Base-by-base conservation (phyloP, 2,797 vertebrate genomes). In the Limnodromus scolopaceus region DNA sequence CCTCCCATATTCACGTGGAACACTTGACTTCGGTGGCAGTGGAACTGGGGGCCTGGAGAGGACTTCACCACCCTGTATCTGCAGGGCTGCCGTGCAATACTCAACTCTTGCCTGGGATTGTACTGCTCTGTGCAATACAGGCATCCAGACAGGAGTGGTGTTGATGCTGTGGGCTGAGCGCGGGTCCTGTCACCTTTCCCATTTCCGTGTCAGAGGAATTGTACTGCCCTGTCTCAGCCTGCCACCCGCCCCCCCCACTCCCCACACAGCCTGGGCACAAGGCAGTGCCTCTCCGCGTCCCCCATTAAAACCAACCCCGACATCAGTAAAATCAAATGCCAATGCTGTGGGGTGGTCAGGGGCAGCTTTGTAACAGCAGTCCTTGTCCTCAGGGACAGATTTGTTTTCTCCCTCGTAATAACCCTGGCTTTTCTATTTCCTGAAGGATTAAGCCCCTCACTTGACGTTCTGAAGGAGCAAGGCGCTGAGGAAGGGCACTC, bases 1-100 rank as follows among this genome's bases (percentile, higher is more conserved):
- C 0, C 0, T 66, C 60, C 38, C 6, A 2, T 28, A 30, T 28
- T 90, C 39, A 36, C 24, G 28, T 0, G 0, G 14, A n/a, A 38
- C 6, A 3, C 38, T 57, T 58, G 48, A 51, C 10, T 66, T 89
- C 18, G 10, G 17, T 34, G 48, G 22, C 2, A 7, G 20, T 58
- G 43, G 60, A 66, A 28, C 0, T 41, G 32, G 14, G 32, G 25
- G 7, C 17, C 76, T 55, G 65, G 45, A 65, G 69, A 60, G 36
- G 32, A 75, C 38, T 71, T 71, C 11, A 27, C 41, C 53, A 53
- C 13, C 16, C 17, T 54, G 27, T 3, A 24, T 9, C 41, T 70
- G 58, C n/a, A 45, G 43, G 28, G 30, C 8, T 86, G 32, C 43
- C 16, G 7, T 9, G 32, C 80, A 20, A 64, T n/a, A 5, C 14